These are phyloP conservation scores for Polyergus mexicanus DNA, from an alignment of 1,140 invertebrate species.

Conservation along the genomic window DNA sequence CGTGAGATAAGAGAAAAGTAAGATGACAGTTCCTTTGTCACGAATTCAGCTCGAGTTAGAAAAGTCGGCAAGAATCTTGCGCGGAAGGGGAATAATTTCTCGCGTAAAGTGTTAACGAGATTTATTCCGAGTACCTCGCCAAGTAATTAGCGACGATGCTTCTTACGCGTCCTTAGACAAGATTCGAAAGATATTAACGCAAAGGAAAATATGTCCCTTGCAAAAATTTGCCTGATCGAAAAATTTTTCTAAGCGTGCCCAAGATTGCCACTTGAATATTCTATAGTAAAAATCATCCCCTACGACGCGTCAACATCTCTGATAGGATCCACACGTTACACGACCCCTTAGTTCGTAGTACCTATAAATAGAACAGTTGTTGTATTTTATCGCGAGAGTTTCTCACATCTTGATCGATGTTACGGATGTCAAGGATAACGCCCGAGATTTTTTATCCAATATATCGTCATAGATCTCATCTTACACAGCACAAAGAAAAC, in stretches of 20 bases:
- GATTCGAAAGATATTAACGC: slow-evolving; percentile 31
- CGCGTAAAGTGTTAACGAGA: neutral
- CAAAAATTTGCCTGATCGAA: neutral
- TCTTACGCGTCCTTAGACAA: slow-evolving; percentile 53
- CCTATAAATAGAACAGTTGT: slow-evolving; percentile 40
- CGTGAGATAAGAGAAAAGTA: neutral
- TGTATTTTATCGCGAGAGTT: neutral
- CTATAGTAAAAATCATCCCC: slow-evolving; percentile 45
- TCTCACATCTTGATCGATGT: slow-evolving; percentile 41
- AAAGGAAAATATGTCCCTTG: slow-evolving; percentile 53
- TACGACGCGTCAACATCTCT: slow-evolving; percentile 37
- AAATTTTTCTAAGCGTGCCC: slow-evolving; percentile 48
- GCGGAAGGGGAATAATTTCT: slow-evolving; percentile 3
- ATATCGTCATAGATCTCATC: neutral
- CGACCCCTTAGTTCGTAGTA: slow-evolving; percentile 29
- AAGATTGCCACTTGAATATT: slow-evolving; percentile 68
- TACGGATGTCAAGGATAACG: slow-evolving; percentile 50
- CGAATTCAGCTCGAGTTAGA: neutral
- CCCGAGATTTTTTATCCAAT: slow-evolving; percentile 3
- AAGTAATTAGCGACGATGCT: slow-evolving; percentile 58
- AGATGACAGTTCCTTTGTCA: neutral
- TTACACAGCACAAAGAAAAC: neutral
- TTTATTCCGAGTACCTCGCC: neutral
- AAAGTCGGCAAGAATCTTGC: neutral
- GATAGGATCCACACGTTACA: slow-evolving; percentile 46